Conservation (phyloP, 53 echinoderm and acorn worm genomes). For the Henricia sp. region DNA sequence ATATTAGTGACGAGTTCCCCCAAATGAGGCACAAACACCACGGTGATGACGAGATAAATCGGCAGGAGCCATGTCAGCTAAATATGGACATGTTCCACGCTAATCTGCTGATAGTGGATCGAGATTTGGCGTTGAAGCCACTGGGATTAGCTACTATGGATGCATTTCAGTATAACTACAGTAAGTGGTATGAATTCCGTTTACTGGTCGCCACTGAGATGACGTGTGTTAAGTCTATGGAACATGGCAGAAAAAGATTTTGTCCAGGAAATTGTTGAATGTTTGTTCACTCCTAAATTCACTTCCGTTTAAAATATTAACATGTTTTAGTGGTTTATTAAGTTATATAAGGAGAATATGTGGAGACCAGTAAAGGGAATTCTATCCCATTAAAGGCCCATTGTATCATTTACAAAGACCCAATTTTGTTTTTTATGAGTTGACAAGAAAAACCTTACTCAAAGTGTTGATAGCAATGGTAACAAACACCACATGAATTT, state of each 20-base stretch:
- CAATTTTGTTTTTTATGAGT: too few relatives aligned
- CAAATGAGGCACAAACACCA: conserved; percentile 21
- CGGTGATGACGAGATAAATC: background rate
- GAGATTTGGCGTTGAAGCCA: conserved; percentile 39
- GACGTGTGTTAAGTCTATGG: too few relatives aligned
- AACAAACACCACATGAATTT: too few relatives aligned
- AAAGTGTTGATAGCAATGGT: too few relatives aligned
- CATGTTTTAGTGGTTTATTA: too few relatives aligned
- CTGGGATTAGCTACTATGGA: conserved; percentile 5
- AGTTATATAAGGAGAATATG: too few relatives aligned
- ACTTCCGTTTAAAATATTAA: background rate
- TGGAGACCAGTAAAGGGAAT: too few relatives aligned
- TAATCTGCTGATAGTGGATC: conserved; percentile 43
- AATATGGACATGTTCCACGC: background rate
- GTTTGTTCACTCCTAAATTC: too few relatives aligned
- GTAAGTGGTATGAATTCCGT: conserved; percentile 45
- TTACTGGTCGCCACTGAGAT: too few relatives aligned
- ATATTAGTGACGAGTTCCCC: background rate
- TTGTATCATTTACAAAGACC: too few relatives aligned
- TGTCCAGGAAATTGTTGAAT: background rate
- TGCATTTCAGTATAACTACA: conserved; percentile 32
- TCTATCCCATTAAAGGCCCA: too few relatives aligned
- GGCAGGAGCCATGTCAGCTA: background rate
- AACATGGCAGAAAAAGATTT: background rate
- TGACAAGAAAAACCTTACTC: too few relatives aligned